Evolutionary conservation across 2,797 vertebrate genomes (phyloP).

Genomic region (Gorsachius magnificus): DNA sequence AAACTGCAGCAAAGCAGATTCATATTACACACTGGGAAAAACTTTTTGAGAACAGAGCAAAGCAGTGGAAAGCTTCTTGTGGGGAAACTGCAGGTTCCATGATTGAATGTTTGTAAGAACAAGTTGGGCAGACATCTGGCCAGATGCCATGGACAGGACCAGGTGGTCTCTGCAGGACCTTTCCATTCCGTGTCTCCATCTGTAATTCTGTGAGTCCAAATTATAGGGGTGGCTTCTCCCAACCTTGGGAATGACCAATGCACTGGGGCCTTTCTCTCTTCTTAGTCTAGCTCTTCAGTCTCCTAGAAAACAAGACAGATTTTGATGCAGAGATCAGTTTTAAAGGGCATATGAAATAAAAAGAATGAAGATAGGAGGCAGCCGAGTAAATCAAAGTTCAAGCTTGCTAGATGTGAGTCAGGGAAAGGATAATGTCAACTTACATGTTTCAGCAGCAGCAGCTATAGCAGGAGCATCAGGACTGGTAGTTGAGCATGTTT

Average conservation of each 20-base stretch:
- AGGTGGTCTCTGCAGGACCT: not conserved
- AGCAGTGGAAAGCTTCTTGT: not conserved
- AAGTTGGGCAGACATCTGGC: not conserved
- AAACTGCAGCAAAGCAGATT: not conserved
- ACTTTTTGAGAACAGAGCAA: not conserved
- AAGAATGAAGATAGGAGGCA: not conserved
- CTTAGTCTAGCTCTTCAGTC: not conserved
- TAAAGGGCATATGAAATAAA: not conserved
- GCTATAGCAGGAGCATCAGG: not conserved
- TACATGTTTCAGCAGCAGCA: not conserved
- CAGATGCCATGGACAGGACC: not conserved
- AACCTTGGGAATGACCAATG: not conserved
- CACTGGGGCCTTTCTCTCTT: not conserved
- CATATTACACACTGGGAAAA: not conserved
- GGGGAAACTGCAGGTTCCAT: not conserved
- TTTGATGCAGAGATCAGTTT: not conserved
- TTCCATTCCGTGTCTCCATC: not conserved
- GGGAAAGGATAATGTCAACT: not conserved
- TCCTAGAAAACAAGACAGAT: not conserved
- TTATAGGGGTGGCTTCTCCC: not conserved
- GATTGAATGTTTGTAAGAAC: not conserved
- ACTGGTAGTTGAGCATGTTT: accelerated
- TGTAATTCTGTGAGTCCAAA: not conserved
- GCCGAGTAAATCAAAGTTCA: not conserved
- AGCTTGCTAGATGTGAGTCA: not conserved